Conservation (phyloP, 2,888 invertebrate species). For the Dasysyrphus albostriatus region DNA sequence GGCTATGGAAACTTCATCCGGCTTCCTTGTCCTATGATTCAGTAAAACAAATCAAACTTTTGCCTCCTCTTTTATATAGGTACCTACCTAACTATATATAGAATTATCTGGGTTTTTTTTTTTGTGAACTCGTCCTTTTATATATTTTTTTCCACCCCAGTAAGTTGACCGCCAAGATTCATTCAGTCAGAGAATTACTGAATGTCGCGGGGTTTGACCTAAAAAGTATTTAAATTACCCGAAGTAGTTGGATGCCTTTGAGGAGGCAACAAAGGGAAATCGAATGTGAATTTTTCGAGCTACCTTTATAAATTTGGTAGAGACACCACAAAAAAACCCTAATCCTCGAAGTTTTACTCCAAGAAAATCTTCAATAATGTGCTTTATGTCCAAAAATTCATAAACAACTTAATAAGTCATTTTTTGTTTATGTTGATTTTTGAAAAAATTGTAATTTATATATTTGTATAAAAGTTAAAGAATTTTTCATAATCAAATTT, state of each 20-base stretch:
- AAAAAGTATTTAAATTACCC: conserved; percentile 65
- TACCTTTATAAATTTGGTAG: no score
- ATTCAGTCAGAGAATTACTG: conserved; percentile 60
- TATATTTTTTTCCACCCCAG: conserved; percentile 3
- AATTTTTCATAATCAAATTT: no score
- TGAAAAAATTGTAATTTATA: no score
- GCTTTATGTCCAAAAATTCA: no score
- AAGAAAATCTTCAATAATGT: no score
- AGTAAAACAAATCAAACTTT: conserved; percentile 62
- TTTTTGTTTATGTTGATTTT: no score
- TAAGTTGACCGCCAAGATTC: conserved; percentile 46
- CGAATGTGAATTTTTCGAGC: conserved; percentile 20
- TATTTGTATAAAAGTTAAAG: no score
- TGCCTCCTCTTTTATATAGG: conserved; percentile 1
- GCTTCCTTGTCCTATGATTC: conserved; percentile 49
- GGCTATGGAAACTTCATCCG: conserved; percentile 63
- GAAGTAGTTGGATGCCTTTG: not conserved
- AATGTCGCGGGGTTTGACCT: conserved; percentile 65
- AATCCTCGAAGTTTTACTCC: not conserved
- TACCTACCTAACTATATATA: not conserved
- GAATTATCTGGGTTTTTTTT: not conserved
- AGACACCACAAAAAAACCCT: no score
- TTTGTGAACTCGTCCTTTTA: not conserved
- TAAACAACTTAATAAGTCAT: no score
- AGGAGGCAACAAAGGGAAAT: not conserved